phyloP scores from a whole-genome alignment of 1,140 invertebrate species.

The Triops cancriformis region DNA sequence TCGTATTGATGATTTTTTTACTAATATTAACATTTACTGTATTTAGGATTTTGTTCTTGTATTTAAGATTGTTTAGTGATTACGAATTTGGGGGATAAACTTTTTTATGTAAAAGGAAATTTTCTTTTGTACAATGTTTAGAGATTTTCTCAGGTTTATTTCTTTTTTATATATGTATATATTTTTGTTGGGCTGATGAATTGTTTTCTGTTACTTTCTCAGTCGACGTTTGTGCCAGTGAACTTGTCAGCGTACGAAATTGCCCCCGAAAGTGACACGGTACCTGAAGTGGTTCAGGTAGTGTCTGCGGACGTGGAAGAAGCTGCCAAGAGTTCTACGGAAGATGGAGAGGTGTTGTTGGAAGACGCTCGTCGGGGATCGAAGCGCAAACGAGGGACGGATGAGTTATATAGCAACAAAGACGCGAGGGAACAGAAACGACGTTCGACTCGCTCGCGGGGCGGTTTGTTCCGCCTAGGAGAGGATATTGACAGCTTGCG shows the following conservation, averaged over 20 bases:
- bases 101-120: too few relatives aligned
- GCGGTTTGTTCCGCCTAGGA: constrained; percentile 42
- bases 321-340: not conserved
- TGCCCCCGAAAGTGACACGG: constrained; percentile 31
- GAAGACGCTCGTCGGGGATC: constrained; percentile 15
- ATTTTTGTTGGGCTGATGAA: too few relatives aligned
- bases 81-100: too few relatives aligned
- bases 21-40: too few relatives aligned
- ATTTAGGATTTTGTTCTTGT: too few relatives aligned
- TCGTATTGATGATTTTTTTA: too few relatives aligned
- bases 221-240: constrained; percentile 40
- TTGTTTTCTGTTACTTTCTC: constrained; percentile 29
- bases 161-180: constrained; percentile 17
- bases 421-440: constrained; percentile 53
- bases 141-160: not conserved
- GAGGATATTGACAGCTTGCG: constrained; percentile 51
- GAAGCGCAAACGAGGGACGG: constrained; percentile 14
- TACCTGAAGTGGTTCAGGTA: not conserved
- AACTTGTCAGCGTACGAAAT: constrained; percentile 39
- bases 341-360: constrained; percentile 15
- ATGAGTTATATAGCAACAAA: not conserved
- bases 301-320: not conserved
- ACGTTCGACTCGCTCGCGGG: constrained; percentile 54
- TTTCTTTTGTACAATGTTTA: too few relatives aligned
- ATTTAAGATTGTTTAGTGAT: too few relatives aligned